Base-by-base conservation (phyloP, 2,797 vertebrate species). In the Pipistrellus kuhlii region DNA sequence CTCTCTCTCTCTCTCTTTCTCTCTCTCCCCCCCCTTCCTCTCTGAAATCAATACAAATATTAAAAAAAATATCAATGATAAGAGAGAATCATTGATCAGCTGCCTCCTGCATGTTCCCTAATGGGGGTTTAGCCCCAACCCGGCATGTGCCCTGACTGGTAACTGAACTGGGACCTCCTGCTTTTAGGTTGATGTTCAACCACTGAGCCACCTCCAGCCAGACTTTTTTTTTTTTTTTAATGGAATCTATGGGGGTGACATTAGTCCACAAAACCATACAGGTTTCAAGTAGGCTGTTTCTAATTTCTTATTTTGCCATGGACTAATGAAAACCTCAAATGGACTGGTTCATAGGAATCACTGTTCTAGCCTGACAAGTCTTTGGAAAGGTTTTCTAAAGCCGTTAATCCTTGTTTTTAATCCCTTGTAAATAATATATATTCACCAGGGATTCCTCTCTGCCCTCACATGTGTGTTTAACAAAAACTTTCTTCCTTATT, bases 261-360 rank as follows among this genome's bases (percentile, higher is more conserved):
- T 38, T 69, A 11, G 68, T 69, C 68, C 10, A 69, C 11, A 38
- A 38, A 38, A 69, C 32, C 32, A 69, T 23, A 38, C 35, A 23
- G 68, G 68, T 69, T 69, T 38, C 35, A 69, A 69, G n/a, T 38
- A 38, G 48, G 38, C 25, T 87, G 46, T 72, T 66, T 23, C 18
- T 76, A 30, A 83, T 95, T 94, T 76, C 44, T 90, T 92, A 93
- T 64, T 92, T 84, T 64, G 73, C 80, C 68, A 87, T n/a, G 38
- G n/a, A 85, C 44, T 64, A 89, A 78, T 64, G 64, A 66, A 90
- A 84, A 92, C 35, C 89, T 95, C 41, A 83, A 91, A 71, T 10
- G 13, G 11, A 27, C 48, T 78, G 66, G 35, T 55, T 13, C 41
- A 87, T 59, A 90, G 30, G 46, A 80, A 83, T 3, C 55, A 90